phyloP scores from a whole-genome alignment of 2,797 vertebrate species.

The Cossypha niveicapilla region DNA sequence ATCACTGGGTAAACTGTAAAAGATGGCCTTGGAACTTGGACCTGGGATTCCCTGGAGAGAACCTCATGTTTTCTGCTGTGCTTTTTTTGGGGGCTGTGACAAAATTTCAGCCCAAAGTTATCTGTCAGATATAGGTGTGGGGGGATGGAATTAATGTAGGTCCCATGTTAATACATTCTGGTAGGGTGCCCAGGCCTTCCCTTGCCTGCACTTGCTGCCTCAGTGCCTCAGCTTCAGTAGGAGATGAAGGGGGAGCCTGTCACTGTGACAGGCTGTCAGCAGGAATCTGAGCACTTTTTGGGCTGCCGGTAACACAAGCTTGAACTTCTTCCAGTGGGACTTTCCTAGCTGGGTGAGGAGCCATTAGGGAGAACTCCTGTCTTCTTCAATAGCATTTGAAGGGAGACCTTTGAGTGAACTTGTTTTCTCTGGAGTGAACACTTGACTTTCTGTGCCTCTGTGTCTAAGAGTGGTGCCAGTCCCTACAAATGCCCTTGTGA shows the following conservation, averaged over 20 bases:
- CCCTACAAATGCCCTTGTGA: background rate
- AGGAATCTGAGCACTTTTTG: background rate
- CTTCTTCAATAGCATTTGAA: background rate
- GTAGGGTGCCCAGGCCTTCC: background rate
- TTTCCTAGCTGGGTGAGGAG: background rate
- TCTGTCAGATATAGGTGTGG: background rate
- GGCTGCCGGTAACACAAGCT: background rate
- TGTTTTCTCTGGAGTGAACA: background rate
- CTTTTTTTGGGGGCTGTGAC: background rate
- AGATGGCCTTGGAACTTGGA: background rate
- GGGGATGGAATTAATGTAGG: background rate
- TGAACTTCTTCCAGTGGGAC: background rate
- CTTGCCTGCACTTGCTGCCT: background rate
- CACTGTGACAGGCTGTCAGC: background rate
- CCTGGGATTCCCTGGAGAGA: background rate
- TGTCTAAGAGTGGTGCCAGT: background rate
- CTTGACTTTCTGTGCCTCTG: rapidly evolving
- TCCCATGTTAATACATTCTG: background rate
- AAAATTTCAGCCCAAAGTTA: background rate
- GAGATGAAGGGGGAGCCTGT: background rate
- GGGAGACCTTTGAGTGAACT: background rate
- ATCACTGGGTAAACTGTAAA: background rate
- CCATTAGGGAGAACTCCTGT: background rate
- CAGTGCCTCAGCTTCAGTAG: background rate
- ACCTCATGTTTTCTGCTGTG: background rate